phyloP scores from a whole-genome alignment of 2,888 invertebrate species.

The Salpingus planirostris region DNA sequence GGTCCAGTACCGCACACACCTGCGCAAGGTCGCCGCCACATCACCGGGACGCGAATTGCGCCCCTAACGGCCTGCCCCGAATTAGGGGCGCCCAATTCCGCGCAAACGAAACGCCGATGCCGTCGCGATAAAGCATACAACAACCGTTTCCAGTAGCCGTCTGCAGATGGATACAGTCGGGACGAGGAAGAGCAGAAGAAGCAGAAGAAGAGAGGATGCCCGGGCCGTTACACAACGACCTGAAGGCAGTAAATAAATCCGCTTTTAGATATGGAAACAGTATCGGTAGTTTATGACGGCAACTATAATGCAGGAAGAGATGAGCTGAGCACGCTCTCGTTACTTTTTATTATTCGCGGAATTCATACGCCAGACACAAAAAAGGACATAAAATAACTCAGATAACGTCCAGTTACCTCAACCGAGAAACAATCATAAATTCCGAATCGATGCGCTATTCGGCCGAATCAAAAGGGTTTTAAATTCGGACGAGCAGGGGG shows the following conservation, averaged over 20 bases:
- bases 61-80: too few relatives aligned
- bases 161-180: too few relatives aligned
- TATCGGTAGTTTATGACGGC: constrained; percentile 35
- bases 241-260: constrained; percentile 33
- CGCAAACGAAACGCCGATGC: too few relatives aligned
- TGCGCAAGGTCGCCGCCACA: constrained; percentile 25
- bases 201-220: too few relatives aligned
- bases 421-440: constrained; percentile 30
- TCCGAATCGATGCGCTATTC: too few relatives aligned
- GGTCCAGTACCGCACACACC: constrained; percentile 26
- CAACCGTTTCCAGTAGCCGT: too few relatives aligned
- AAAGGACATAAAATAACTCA: constrained; percentile 21
- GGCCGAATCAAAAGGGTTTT: too few relatives aligned
- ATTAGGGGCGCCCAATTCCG: too few relatives aligned
- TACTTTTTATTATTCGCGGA: constrained; percentile 40
- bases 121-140: too few relatives aligned
- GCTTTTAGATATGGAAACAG: constrained; percentile 38
- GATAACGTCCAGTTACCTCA: constrained; percentile 26
- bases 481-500: too few relatives aligned
- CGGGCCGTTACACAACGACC: constrained; percentile 8
- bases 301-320: constrained; percentile 34
- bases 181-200: too few relatives aligned
- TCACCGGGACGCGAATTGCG: too few relatives aligned
- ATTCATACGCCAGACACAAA: constrained; percentile 28
- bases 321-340: constrained; percentile 37